Base-by-base conservation (phyloP, 35 echinoderm and acorn worm species). In the Acanthaster planci region DNA sequence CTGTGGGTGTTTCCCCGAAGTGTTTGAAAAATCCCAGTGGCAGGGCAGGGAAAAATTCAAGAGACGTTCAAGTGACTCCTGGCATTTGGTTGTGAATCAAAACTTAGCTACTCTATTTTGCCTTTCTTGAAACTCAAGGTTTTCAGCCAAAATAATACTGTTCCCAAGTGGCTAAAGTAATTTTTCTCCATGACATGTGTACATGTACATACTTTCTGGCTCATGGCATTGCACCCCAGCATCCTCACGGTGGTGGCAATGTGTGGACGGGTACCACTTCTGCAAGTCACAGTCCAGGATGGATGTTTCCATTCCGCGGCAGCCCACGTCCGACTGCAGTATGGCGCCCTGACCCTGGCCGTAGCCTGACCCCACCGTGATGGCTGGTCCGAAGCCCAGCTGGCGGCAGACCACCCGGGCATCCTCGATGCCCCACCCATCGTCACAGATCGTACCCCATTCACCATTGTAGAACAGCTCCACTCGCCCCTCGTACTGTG, bases 371-470 rank as follows among this genome's bases (percentile, higher is more conserved):
- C 64, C 64, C 21, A 8, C 30, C 10, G 64, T 27, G 64, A 72
- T 16, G 34, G 64, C 64, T 8, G 64, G 64, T 10, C 64, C 64
- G n/a, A 6, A 16, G 15, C 64, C 64, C 26, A 72, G 64, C n/a
- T 72, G 64, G 7, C 64, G 64, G 30, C 64, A 72, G 64, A 72
- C 29, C 2, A 72, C 64, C 19, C 34, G 64, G 64, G 64, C 64
- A 26, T 72, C 64, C 0, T 72, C 34, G 10, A 72, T 7, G 64
- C 34, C 23, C 64, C 64, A 72, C 3, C 64, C 64, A 7, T 72
- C 64, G 64, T 72, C 64, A 30, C 29, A 72, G 1, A 72, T 34
- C 34, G 64, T 72, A 31, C 64, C 64, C 64, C 64, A 72, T 29
- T 72, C 64, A 8, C 64, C 64, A 9, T 72, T 72, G 64, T 72